Evolutionary conservation across 1,140 invertebrate species (phyloP), one percentile per base, ranked within the genome.

Genomic region (Aphidius gifuensis): DNA sequence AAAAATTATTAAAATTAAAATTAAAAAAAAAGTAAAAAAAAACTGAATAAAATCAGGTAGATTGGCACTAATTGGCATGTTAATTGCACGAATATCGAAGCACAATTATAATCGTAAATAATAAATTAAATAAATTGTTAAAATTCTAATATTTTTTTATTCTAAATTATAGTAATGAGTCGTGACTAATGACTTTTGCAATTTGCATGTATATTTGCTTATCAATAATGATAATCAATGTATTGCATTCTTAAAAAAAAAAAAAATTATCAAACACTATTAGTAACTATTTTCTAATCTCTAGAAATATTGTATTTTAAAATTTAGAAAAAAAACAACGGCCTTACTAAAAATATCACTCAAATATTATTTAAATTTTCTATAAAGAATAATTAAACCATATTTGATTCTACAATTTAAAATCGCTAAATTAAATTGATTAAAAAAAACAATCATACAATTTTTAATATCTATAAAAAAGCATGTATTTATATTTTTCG

Each of bases 121-220:
- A 43, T 6, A 61, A 54, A 32, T 55, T 6, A 1, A 38, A 43
- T 63, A 42, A 58, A 32, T 23, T 3, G 54, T 11, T 40, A 0
- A 16, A 16, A 16, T 16, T 16, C n/a, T 58, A 21, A 49, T 60
- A 55, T 61, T 23, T 54, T 23, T 56, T 42, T 58, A 55, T 48
- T 54, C 59, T 59, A 32, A 58, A 48, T 66, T 38, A 21, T 43
- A 66, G 56, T 51, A 55, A 56, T 58, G 32, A 55, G 39, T 61
- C 16, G 16, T 16, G 16, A 16, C 16, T 16, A 16, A 16, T 16
- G 16, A 16, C 16, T 16, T 32, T 49, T 70, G 67, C 57, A 57
- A 68, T 63, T 51, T 68, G 72, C 73, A 73, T 72, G 73, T 72
- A 68, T 54, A 65, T 50, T 66, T 65, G 67, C 68, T 48, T 70